These are phyloP conservation scores for Cirrhinus molitorella DNA, from an alignment of 2,797 vertebrate species.

Conservation along the genomic window DNA sequence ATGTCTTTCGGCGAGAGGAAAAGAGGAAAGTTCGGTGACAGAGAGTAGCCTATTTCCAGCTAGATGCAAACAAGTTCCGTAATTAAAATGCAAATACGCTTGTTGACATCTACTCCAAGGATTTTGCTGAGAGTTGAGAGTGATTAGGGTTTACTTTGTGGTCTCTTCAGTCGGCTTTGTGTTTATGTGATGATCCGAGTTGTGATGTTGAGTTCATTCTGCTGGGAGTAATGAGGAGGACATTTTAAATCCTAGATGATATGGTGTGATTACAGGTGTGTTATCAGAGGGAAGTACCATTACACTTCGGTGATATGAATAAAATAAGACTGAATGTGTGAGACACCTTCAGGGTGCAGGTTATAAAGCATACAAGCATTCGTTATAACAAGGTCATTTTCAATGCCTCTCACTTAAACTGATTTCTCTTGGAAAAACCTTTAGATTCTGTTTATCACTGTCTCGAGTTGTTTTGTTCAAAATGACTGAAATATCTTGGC, in stretches of 20 bases:
- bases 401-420: slow-evolving; percentile 2
- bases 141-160: slow-evolving; percentile 32
- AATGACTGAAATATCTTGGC: not conserved
- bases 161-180: slow-evolving; percentile 8
- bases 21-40: slow-evolving; percentile 7
- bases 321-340: slow-evolving; percentile 24
- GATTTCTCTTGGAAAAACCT: not conserved
- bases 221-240: slow-evolving; percentile 31
- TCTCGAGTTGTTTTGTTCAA: slow-evolving; percentile 6
- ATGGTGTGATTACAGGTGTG: slow-evolving; percentile 29
- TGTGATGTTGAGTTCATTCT: slow-evolving; percentile 14
- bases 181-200: slow-evolving; percentile 20
- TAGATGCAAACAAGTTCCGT: slow-evolving; percentile 40
- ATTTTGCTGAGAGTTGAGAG: slow-evolving; percentile 27
- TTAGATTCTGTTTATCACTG: not conserved
- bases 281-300: slow-evolving; percentile 1
- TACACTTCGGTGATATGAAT: slow-evolving; percentile 22
- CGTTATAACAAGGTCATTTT: slow-evolving; percentile 35
- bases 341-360: slow-evolving; percentile 19
- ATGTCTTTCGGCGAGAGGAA: slow-evolving; percentile 19
- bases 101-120: slow-evolving; percentile 45
- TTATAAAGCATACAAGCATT: slow-evolving; percentile 8
- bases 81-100: slow-evolving; percentile 60
- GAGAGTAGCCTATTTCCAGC: slow-evolving; percentile 25
- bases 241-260: slow-evolving; percentile 25